Conservation (phyloP, 2,797 vertebrate genomes). For the Coregonus suidteri region DNA sequence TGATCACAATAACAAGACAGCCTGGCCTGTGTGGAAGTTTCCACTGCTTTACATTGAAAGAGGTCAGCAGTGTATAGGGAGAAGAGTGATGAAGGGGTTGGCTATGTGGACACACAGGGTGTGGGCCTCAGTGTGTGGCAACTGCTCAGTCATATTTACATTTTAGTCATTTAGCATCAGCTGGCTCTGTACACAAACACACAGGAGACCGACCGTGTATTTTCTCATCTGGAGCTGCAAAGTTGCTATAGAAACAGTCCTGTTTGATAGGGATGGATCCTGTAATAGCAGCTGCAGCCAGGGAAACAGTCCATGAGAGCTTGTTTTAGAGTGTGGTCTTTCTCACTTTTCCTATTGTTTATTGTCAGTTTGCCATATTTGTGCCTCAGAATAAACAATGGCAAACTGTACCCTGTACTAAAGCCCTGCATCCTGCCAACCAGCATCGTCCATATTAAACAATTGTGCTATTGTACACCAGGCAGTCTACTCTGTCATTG, state of each 20-base stretch:
- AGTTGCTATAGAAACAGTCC: slow-evolving; percentile 8
- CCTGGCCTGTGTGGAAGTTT: too few relatives aligned
- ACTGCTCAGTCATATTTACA: not conserved
- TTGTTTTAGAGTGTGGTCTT: not conserved
- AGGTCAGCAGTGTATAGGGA: not conserved
- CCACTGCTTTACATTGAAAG: not conserved
- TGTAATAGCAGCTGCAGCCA: not conserved
- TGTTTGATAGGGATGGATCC: not conserved
- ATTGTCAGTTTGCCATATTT: slow-evolving; percentile 6
- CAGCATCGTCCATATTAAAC: not conserved
- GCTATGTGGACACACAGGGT: not conserved
- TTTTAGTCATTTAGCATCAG: not conserved
- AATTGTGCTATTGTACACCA: not conserved
- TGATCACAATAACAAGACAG: not conserved
- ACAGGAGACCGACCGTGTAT: not conserved
- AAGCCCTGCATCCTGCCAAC: slow-evolving; percentile 3
- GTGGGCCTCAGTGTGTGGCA: not conserved
- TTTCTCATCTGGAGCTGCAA: not conserved
- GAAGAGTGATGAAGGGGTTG: not conserved
- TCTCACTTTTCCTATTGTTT: not conserved
- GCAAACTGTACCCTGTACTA: slow-evolving; percentile 9
- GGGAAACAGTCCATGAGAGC: not conserved
- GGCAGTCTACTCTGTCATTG: not conserved
- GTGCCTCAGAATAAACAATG: slow-evolving; percentile 6
- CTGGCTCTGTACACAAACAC: not conserved